Evolutionary conservation across 2,113 vertebrate genomes (phyloP), one percentile per base, ranked within the genome.

Genomic region (Lathamus discolor): DNA sequence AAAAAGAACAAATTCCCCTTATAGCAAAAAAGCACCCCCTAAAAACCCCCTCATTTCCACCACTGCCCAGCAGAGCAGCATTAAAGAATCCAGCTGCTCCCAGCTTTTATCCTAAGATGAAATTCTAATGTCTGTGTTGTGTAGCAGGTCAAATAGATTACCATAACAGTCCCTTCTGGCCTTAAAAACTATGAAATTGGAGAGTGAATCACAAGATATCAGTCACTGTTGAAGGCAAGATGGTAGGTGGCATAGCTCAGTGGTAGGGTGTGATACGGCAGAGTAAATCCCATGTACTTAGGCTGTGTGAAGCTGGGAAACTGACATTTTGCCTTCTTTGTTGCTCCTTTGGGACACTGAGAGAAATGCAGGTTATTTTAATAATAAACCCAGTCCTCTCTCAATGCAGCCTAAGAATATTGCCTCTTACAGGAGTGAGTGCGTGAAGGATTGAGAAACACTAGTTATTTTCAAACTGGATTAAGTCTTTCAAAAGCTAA

Each of bases 401-500:
- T 92, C 94, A 57, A 75, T 77, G 83, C 63, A 88, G 83, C 59
- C 86, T 83, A 90, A 92, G 97, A 95, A 95, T 91, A 96, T 91
- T 90, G 87, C 68, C 73, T 54, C 75, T 93, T 92, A 73, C 1
- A 0, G 84, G 73, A 92, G 83, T 10, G 78, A 82, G 85, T 69
- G 91, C 80, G 18, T 95, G 92, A 96, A 96, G 83, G 93, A 95
- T 86, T 93, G 95, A 88, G 96, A 95, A 96, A 96, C 93, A 90
- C 92, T 83, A 97, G 94, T 95, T 97, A 97, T 98, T 98, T 98
- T 96, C 97, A 97, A 97, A 97, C 96, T 94, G 98, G 97, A 97
- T 98, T 98, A 97, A 97, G 96, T 97, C 97, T 97, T 97, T 98
- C 97, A 98, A 97, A 97, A 98, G 97, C 96, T 96, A 97, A 97